These are phyloP conservation scores for Sebastes umbrosus DNA, from an alignment of 2,797 vertebrate species.

Conservation along the genomic window DNA sequence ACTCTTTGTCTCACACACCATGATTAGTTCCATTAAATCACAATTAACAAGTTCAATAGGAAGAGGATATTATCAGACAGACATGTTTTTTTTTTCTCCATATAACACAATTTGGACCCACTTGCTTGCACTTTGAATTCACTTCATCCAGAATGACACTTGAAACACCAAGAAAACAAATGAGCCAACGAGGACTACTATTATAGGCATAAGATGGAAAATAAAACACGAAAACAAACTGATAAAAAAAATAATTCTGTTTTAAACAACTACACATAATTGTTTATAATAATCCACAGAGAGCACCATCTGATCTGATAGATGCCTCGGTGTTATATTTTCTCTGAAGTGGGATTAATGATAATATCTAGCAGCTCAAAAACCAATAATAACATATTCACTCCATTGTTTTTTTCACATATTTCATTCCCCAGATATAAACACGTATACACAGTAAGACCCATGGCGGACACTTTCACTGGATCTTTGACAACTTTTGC, in stretches of 20 bases:
- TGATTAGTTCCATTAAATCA: slow-evolving; percentile 77
- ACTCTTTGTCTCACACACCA: slow-evolving; percentile 75
- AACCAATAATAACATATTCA: slow-evolving; percentile 60
- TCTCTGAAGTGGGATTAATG: slow-evolving; percentile 50
- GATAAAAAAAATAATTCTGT: not conserved
- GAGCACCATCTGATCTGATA: slow-evolving; percentile 41
- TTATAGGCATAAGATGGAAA: slow-evolving; percentile 50
- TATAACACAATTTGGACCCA: slow-evolving; percentile 73
- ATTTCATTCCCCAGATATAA: slow-evolving; percentile 61
- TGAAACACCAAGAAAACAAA: slow-evolving; percentile 74
- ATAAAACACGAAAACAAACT: slow-evolving; percentile 32
- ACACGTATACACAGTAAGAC: slow-evolving; percentile 67
- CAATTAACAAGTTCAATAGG: slow-evolving; percentile 74
- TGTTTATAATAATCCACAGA: slow-evolving; percentile 33
- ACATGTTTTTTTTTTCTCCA: slow-evolving; percentile 55
- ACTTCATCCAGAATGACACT: slow-evolving; percentile 77
- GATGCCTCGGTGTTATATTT: slow-evolving; percentile 42
- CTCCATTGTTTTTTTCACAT: slow-evolving; percentile 60
- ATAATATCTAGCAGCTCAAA: slow-evolving; percentile 67
- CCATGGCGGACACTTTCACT: slow-evolving; percentile 40
- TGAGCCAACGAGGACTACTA: slow-evolving; percentile 54
- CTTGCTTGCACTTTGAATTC: slow-evolving; percentile 76
- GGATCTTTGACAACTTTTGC: slow-evolving; percentile 47
- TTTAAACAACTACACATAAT: too few species aligned
- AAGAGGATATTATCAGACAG: slow-evolving; percentile 70